Base-by-base conservation (phyloP, 1,140 invertebrate genomes). In the Drosophila parvula region DNA sequence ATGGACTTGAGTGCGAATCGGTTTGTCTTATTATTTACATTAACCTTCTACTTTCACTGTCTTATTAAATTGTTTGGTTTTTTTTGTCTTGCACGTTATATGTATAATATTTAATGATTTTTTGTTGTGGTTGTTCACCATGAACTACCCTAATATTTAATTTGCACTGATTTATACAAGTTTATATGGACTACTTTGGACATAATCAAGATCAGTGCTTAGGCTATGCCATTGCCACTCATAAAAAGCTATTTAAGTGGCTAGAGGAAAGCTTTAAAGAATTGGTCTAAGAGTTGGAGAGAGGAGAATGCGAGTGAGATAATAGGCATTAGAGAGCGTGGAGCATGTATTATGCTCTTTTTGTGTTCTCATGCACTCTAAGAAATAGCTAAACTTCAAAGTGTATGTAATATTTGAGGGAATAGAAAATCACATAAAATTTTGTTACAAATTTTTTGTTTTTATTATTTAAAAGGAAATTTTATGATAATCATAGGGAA, bases 151-250 rank as follows among this genome's bases (percentile, higher is more conserved):
- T 58, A 32, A 45, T 30, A 41, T 14, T 32, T 32, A 32, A 1
- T 16, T 22, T 22, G 10, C 48, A 32, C 28, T 12, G 5, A 18
- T 8, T 51, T 34, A 16, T 11, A 8, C 16, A 34, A 51, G 30
- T 51, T 51, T 0, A 16, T 34, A 18, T 51, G n/a, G 5, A 6
- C n/a, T 16, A 30, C 22, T 47, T 28, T 28, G 45, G 12, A 28
- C 22, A 28, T 47, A 32, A 57, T 57, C 38, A 58, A 58, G 56
- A 43, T 58, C 56, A 58, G 30, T 32, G 16, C 44, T 45, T 45
- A 10, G 47, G 47, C 27, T n/a, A n/a, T 30, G 14, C 14, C 27
- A 48, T 30, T 48, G 47, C 2, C 28, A 1, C 30, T 34, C 48
- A 34, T 51, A 34, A 34, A 51, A 51, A 22, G 30, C 50, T 34